Conservation (phyloP, 64 coral and sea anemone species). For the Stylophora pistillata region DNA sequence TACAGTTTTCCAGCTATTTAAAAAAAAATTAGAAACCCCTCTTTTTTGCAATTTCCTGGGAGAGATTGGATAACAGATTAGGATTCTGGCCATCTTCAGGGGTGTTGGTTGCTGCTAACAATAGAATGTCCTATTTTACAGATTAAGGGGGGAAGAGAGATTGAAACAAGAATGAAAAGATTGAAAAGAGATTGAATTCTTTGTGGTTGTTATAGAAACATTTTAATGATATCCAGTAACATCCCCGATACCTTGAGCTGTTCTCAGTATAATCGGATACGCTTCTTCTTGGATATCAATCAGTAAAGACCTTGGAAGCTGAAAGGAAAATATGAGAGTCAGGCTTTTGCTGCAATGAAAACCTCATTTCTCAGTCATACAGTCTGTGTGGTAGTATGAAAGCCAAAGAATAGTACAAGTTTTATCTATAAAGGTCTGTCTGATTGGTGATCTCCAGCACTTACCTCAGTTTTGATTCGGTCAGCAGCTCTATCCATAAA, state of each 20-base stretch:
- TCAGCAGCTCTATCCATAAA: constrained; percentile 44
- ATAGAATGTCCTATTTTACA: too few relatives aligned
- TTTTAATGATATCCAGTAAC: not conserved
- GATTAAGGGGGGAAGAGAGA: too few relatives aligned
- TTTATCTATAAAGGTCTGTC: not conserved
- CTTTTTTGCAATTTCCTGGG: too few relatives aligned
- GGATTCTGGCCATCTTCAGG: too few relatives aligned
- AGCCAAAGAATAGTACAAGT: not conserved
- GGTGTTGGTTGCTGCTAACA: too few relatives aligned
- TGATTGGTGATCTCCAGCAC: not conserved
- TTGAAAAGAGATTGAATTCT: not conserved
- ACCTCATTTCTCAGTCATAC: not conserved
- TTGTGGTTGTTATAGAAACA: not conserved
- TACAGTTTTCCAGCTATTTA: too few relatives aligned
- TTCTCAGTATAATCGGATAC: constrained; percentile 21
- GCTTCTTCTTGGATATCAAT: constrained; percentile 14
- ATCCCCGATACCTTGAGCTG: constrained; percentile 3
- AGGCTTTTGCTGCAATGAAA: not conserved
- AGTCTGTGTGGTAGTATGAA: too few relatives aligned
- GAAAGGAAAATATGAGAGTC: not conserved
- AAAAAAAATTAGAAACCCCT: too few relatives aligned
- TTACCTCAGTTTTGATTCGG: constrained; percentile 36
- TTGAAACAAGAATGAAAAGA: not conserved
- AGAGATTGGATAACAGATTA: too few relatives aligned
- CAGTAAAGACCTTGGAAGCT: constrained; percentile 26